These are phyloP conservation scores for Spizaetus ornatus DNA, from an alignment of 2,113 vertebrate species.

Conservation along the genomic window DNA sequence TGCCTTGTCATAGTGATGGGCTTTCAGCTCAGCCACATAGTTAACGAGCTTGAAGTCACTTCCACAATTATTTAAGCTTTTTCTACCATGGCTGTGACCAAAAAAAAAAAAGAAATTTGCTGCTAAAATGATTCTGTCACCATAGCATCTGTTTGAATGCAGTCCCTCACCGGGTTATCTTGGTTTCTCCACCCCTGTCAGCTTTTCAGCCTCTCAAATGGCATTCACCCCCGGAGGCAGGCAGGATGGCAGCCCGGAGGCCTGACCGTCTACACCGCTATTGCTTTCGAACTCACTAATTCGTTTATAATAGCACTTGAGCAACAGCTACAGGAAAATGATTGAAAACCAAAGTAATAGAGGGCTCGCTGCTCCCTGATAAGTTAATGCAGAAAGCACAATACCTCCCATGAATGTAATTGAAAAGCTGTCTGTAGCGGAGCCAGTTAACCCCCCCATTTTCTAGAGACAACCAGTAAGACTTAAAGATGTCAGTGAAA, in stretches of 20 bases:
- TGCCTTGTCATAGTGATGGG: background rate
- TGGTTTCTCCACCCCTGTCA: background rate
- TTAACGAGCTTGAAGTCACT: background rate
- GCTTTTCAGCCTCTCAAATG: background rate
- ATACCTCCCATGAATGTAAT: fast-evolving
- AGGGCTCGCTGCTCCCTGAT: background rate
- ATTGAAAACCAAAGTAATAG: background rate
- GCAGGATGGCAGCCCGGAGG: background rate
- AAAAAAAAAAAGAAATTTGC: background rate
- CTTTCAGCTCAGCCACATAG: background rate
- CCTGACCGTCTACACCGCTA: fast-evolving
- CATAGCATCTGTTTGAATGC: background rate
- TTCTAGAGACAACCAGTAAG: background rate
- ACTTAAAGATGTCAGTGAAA: background rate
- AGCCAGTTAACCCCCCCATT: background rate
- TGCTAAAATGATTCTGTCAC: background rate
- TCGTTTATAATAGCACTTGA: background rate
- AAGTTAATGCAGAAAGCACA: background rate
- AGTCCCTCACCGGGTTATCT: fast-evolving
- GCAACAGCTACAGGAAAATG: background rate
- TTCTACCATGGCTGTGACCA: background rate
- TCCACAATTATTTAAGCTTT: background rate
- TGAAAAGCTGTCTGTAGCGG: background rate
- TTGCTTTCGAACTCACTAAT: background rate
- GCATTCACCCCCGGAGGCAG: background rate